Conservation (phyloP, 2,797 vertebrate genomes). For the Knipowitschia caucasica region DNA sequence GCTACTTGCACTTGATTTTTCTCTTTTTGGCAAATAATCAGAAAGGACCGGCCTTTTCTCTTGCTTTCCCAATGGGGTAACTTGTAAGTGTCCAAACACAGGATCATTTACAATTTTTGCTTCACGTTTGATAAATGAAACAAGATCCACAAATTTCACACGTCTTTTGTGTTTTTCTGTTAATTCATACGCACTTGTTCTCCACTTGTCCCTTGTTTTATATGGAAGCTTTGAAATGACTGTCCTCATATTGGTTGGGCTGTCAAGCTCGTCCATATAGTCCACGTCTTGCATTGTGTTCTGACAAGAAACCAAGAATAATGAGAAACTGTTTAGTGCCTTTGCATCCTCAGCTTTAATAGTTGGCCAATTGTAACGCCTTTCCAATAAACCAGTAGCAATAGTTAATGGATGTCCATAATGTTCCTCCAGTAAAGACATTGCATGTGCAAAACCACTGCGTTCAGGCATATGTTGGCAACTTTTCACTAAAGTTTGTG, state of each 20-base stretch:
- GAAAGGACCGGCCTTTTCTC: background rate
- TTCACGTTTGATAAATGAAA: background rate
- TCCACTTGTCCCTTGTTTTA: background rate
- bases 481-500: too few species aligned
- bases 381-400: too few species aligned
- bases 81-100: background rate
- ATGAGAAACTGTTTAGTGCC: background rate
- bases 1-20: background rate
- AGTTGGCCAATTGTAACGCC: too few species aligned
- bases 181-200: background rate
- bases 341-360: too few species aligned
- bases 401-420: too few species aligned
- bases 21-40: background rate
- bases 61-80: background rate
- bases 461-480: too few species aligned
- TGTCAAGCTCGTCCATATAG: background rate
- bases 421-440: too few species aligned
- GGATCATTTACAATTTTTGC: background rate
- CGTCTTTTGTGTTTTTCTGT: background rate
- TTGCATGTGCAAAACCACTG: too few species aligned
- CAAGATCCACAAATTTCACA: background rate
- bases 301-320: background rate
- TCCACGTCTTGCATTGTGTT: background rate
- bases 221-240: constrained; percentile 1
- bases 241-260: background rate